These are phyloP conservation scores for Halesus radiatus DNA, from an alignment of 1,140 invertebrate species.

Conservation along the genomic window DNA sequence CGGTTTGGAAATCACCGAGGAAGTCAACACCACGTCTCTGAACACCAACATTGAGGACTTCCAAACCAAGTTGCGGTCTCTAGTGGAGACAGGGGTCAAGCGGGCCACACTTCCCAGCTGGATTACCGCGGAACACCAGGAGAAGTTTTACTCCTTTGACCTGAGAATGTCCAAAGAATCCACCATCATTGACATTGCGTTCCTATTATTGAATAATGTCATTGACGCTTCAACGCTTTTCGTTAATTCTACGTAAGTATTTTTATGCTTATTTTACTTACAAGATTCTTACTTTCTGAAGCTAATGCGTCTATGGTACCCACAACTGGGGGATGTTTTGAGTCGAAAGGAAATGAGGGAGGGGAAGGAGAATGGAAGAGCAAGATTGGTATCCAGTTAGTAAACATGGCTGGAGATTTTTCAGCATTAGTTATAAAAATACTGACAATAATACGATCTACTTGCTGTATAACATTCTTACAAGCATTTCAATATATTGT, in stretches of 20 bases:
- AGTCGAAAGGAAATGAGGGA: too few relatives aligned
- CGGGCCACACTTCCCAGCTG: constrained; percentile 60
- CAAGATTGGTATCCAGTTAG: too few relatives aligned
- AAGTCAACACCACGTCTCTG: constrained; percentile 60
- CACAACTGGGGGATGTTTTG: too few relatives aligned
- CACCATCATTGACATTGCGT: constrained; percentile 59
- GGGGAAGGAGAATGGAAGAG: too few relatives aligned
- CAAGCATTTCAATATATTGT: too few relatives aligned
- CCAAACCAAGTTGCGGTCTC: constrained; percentile 57
- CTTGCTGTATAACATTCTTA: too few relatives aligned
- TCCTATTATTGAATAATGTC: constrained; percentile 62
- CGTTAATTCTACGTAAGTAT: constrained; percentile 63
- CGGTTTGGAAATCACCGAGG: constrained; percentile 59
- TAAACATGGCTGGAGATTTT: too few relatives aligned
- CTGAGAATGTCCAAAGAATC: constrained; percentile 49
- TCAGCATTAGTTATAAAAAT: too few relatives aligned
- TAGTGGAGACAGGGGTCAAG: constrained; percentile 59
- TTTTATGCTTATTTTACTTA: not conserved
- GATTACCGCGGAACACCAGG: constrained; percentile 62
- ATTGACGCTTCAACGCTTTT: constrained; percentile 64
- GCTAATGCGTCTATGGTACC: too few relatives aligned
- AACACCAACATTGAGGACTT: constrained; percentile 58
- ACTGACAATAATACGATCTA: too few relatives aligned
- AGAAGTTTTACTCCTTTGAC: constrained; percentile 56
- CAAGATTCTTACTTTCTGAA: too few relatives aligned